phyloP scores from a whole-genome alignment of 2,113 vertebrate species.

The Rhynchopsitta pachyrhyncha region DNA sequence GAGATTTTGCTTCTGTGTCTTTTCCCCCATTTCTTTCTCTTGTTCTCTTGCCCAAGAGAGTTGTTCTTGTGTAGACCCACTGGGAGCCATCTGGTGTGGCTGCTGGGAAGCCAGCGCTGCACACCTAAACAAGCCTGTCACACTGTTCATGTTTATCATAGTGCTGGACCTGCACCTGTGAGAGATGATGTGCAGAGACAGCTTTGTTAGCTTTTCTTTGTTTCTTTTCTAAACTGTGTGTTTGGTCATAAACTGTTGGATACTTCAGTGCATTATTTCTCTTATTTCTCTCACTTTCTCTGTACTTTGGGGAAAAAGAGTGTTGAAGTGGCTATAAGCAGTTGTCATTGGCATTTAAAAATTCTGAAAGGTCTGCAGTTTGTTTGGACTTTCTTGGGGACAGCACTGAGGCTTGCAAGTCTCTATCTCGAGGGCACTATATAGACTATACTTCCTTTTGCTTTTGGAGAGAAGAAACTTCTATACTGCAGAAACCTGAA shows the following conservation, averaged over 20 bases:
- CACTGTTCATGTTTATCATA: neutral
- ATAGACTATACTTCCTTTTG: neutral
- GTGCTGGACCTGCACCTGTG: neutral
- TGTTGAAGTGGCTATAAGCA: neutral
- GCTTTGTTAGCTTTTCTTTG: neutral
- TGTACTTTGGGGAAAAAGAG: neutral
- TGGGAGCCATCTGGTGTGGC: constrained; percentile 29
- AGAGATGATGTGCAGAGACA: neutral
- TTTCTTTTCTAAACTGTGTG: neutral
- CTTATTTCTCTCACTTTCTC: neutral
- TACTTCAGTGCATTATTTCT: neutral
- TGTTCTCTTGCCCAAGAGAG: neutral
- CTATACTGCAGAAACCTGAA: neutral
- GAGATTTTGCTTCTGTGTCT: neutral
- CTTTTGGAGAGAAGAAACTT: neutral
- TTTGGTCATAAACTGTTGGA: neutral
- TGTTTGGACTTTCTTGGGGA: neutral
- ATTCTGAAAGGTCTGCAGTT: neutral
- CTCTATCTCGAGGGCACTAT: neutral
- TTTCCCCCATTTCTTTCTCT: neutral
- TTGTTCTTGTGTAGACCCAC: neutral
- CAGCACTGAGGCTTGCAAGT: neutral
- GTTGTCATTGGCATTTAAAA: neutral
- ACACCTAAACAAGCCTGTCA: neutral
- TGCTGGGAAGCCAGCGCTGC: neutral